Evolutionary conservation across 1,140 invertebrate species (phyloP).

Genomic region (Alviniconcha marisindica): DNA sequence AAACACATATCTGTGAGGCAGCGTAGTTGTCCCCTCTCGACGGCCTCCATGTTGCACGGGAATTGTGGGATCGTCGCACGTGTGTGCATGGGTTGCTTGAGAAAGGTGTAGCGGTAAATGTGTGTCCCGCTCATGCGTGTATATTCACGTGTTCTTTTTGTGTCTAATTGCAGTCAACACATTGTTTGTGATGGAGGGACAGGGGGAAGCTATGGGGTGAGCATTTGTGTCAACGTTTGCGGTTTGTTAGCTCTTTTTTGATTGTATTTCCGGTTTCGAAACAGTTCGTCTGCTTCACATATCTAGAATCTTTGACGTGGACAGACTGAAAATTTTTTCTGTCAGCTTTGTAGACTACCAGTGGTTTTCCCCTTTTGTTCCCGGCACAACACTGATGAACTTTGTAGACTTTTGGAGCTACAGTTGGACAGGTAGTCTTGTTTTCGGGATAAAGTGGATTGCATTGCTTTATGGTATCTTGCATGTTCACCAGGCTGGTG

Average conservation of each 20-base stretch:
- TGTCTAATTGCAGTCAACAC: neutral
- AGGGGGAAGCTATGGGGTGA: constrained; percentile 49
- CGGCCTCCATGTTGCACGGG: constrained; percentile 60
- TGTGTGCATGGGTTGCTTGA: constrained; percentile 44
- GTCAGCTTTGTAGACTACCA: too few species aligned
- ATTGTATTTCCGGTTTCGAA: neutral
- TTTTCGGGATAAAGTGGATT: too few species aligned
- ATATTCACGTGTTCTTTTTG: neutral
- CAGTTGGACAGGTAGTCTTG: too few species aligned
- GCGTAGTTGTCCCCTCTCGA: constrained; percentile 54
- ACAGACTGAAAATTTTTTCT: too few species aligned
- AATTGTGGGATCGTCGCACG: constrained; percentile 66
- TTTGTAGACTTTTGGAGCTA: too few species aligned
- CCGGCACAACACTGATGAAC: too few species aligned
- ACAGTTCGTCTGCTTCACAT: neutral
- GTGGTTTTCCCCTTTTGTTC: too few species aligned
- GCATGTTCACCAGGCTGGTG: too few species aligned
- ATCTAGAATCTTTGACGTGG: neutral
- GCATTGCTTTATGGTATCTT: too few species aligned
- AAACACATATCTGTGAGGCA: constrained; percentile 51
- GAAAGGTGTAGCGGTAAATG: constrained; percentile 16
- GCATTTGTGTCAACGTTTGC: neutral
- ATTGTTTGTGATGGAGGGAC: constrained; percentile 6
- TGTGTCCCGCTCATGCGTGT: neutral
- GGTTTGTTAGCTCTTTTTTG: neutral